Percentiles rank a stretch among this genome's conserved stretches.
These are phyloP conservation scores for Sinosuthora webbiana DNA, from an alignment of 2,113 vertebrate species.

Conservation along the genomic window DNA sequence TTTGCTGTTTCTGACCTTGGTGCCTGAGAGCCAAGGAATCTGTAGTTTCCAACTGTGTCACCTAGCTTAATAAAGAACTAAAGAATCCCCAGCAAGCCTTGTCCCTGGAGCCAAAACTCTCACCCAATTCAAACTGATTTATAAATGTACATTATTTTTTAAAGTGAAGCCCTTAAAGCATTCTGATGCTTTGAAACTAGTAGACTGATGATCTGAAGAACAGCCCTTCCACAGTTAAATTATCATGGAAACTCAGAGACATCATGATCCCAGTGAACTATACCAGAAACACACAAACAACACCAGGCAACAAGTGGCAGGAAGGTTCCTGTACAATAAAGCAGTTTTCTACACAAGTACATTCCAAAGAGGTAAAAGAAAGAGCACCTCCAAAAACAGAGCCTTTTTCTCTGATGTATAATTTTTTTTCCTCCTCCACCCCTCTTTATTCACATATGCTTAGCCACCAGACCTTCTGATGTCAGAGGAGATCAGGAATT, in stretches of 20 bases:
- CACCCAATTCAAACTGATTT: background rate
- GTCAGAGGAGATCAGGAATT: background rate
- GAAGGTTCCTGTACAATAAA: background rate
- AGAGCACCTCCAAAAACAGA: background rate
- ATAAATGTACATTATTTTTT: background rate
- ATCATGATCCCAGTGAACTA: background rate
- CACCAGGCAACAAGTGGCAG: background rate
- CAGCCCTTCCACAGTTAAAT: background rate
- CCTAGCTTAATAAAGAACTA: background rate
- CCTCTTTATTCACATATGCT: background rate
- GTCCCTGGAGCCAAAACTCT: background rate
- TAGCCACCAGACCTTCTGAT: background rate
- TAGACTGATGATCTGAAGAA: background rate
- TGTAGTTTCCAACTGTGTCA: background rate
- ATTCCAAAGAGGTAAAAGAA: background rate
- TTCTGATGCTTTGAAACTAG: background rate
- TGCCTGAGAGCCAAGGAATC: background rate
- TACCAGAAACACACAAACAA: background rate
- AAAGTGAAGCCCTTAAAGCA: background rate
- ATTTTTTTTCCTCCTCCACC: background rate
- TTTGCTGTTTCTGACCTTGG: conserved; percentile 2
- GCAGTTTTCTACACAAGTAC: background rate
- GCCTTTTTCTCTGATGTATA: background rate
- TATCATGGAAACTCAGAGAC: background rate
- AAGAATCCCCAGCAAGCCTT: background rate